Conservation (phyloP, 2,888 invertebrate species). For the Nasonovia ribisnigri region DNA sequence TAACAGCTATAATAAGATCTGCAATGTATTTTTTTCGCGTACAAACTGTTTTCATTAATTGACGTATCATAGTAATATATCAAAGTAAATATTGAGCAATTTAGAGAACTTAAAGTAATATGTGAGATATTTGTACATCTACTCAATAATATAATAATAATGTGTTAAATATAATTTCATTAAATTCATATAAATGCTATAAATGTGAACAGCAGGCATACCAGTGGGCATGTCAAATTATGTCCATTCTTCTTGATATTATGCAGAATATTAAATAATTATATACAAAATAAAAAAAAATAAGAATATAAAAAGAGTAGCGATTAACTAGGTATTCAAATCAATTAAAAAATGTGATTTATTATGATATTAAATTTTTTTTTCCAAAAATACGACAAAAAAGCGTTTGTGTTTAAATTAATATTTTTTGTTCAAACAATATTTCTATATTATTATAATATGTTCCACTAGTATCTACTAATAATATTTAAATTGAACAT, state of each 20-base stretch:
- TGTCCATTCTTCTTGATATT: not conserved
- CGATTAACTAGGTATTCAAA: no score
- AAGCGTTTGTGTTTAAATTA: not conserved
- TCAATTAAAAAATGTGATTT: not conserved
- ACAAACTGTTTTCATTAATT: not conserved
- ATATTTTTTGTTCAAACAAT: not conserved
- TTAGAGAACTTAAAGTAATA: not conserved
- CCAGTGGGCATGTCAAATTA: not conserved
- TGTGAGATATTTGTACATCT: not conserved
- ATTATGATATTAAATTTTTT: not conserved
- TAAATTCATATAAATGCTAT: not conserved
- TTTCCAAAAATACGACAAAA: not conserved
- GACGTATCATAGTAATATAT: not conserved
- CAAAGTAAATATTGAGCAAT: not conserved
- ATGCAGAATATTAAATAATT: not conserved
- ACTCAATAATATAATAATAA: not conserved
- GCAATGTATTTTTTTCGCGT: not conserved
- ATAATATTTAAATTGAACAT: not conserved
- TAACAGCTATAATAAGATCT: not conserved
- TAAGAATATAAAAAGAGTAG: not conserved
- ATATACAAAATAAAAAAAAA: not conserved
- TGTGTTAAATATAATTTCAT: not conserved
- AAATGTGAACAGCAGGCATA: not conserved
- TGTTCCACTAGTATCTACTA: not conserved
- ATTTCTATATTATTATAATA: not conserved